Base-by-base conservation (phyloP, 2,113 vertebrate species). In the Andinoacara biseriatus region DNA sequence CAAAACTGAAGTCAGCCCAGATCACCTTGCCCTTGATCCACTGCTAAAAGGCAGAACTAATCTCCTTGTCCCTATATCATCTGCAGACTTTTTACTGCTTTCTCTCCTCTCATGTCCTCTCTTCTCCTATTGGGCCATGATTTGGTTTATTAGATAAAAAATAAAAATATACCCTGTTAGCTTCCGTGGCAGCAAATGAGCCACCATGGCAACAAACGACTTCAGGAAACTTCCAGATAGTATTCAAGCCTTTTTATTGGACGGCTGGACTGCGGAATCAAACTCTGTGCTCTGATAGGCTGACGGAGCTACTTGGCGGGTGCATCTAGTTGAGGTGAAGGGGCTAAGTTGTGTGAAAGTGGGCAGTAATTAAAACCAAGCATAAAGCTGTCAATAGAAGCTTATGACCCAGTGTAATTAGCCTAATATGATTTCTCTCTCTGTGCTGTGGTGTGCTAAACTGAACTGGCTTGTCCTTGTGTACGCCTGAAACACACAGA, bases 361-460 rank as follows among this genome's bases (percentile, higher is more conserved):
- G 93, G 94, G 94, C 90, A 93, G 94, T 95, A 95, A 96, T 96
- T 95, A 96, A 95, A 94, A 93, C 91, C 87, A 92, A 90, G 94
- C 95, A 95, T 95, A 94, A 95, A 95, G 92, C 94, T 95, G 95
- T 94, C 95, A 95, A 95, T 94, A 95, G 94, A 91, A 94, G 93
- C 94, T 95, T 95, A 94, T 91, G 95, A 94, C 93, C 94, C 88
- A 91, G 89, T 93, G 93, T 94, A 94, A 94, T 95, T 94, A 95
- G 93, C 88, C 93, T 95, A 95, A 95, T 94, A 94, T 94, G 93
- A 94, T 94, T 92, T 93, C 93, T 91, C 91, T 94, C 90, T 93
- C 87, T 90, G 90, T 84, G 69, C 92, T 88, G 84, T 91, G 91
- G 62, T 90, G 90, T 72, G 87, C 91, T 92, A 90, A 91, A 91